Evolutionary conservation across 2,113 vertebrate genomes (phyloP).

Genomic region (Xenopus laevis): DNA sequence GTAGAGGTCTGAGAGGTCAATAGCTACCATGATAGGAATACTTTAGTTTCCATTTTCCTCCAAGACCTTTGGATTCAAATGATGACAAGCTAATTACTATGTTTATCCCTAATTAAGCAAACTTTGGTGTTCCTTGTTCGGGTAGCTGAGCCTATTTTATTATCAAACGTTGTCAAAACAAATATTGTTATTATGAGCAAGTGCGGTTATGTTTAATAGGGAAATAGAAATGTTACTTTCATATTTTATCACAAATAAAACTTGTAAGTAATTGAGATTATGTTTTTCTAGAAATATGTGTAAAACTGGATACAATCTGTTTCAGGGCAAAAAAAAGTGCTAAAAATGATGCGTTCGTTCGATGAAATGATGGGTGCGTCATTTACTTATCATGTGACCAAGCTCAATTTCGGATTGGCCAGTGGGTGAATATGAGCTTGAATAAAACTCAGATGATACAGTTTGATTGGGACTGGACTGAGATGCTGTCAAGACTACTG

Average conservation of each 20-base stretch:
- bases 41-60: constrained; percentile 62
- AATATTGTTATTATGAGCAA: not conserved
- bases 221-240: not conserved
- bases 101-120: constrained; percentile 61
- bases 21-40: constrained; percentile 83
- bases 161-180: constrained; percentile 13
- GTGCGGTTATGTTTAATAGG: not conserved
- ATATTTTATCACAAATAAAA: not conserved
- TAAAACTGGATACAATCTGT: not conserved
- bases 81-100: constrained; percentile 92
- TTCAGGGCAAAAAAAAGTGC: no score
- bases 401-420: no score
- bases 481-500: no score
- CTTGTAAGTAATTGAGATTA: no score
- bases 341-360: no score
- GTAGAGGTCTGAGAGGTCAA: constrained; percentile 84
- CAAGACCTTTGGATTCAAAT: constrained; percentile 74
- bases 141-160: constrained; percentile 10
- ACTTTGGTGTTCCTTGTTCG: constrained; percentile 26
- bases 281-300: not conserved
- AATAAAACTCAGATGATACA: no score
- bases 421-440: no score
- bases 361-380: no score
- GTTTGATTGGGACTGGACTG: no score
- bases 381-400: no score